A percentile compares a stretch with the other conserved stretches of the same genome.
phyloP scores from a whole-genome alignment of 92 coral and sea anemone species.

The Micromussa lordhowensis region DNA sequence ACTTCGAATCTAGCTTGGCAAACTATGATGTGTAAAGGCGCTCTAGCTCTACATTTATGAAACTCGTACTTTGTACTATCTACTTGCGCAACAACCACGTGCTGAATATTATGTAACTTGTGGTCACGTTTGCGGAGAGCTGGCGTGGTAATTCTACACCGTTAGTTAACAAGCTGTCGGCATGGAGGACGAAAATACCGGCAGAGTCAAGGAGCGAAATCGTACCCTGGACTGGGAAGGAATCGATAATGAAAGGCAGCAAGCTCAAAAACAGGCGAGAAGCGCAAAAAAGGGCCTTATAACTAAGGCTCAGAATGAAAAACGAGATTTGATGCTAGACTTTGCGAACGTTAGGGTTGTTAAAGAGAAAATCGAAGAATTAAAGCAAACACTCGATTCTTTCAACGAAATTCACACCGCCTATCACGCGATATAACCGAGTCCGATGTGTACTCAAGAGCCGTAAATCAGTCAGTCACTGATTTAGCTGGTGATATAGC shows the following conservation, averaged over 20 bases:
- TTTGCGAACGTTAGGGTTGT: not conserved
- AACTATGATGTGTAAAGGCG: no score
- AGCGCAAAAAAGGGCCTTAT: not conserved
- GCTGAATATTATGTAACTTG: no score
- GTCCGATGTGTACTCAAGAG: not conserved
- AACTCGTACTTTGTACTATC: no score
- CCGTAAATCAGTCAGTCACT: not conserved
- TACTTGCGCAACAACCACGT: no score
- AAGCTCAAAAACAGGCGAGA: no score
- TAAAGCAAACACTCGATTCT: not conserved
- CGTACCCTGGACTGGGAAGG: not conserved
- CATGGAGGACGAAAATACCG: not conserved
- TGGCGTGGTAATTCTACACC: not conserved
- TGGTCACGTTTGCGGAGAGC: no score
- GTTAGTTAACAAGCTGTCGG: not conserved
- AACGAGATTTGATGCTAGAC: not conserved
- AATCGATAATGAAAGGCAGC: not conserved
- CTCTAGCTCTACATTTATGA: no score
- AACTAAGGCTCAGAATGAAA: not conserved
- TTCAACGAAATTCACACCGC: not conserved
- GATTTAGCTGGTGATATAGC: not conserved
- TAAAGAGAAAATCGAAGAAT: not conserved
- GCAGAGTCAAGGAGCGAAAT: not conserved
- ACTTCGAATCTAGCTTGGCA: no score
- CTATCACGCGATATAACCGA: not conserved